Conservation (phyloP, 2,888 invertebrate species). For the Leptogaster cylindrica region DNA sequence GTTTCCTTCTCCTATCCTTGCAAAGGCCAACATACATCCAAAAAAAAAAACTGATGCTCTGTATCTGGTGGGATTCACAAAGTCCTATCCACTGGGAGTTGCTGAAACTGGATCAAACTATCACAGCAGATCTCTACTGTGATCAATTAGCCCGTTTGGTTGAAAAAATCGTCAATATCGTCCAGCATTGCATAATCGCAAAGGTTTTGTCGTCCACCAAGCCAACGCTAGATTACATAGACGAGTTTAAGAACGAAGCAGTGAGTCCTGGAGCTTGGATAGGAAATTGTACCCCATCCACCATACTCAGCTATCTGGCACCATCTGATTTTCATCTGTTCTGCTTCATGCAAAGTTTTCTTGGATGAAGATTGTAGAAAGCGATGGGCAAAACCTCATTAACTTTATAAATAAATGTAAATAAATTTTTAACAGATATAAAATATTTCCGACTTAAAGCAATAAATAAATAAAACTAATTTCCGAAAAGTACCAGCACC, state of each 20-base stretch:
- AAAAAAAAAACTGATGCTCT: neutral
- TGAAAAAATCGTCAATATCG: slow-evolving; percentile 4
- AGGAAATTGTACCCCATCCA: neutral
- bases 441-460: no score
- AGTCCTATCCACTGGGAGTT: neutral
- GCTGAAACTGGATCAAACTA: neutral
- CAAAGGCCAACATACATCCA: neutral
- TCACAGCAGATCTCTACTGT: slow-evolving; percentile 7
- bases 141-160: neutral
- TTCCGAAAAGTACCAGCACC: no score
- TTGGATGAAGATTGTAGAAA: no score
- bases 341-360: neutral
- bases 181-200: slow-evolving; percentile 6
- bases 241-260: neutral
- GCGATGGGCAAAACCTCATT: no score
- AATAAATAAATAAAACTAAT: no score
- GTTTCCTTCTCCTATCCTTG: neutral
- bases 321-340: slow-evolving; percentile 7
- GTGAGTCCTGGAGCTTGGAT: neutral
- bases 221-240: slow-evolving; percentile 10
- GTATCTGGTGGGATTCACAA: slow-evolving; percentile 9
- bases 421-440: no score
- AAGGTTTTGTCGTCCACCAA: neutral
- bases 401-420: no score
- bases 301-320: slow-evolving; percentile 3